Evolutionary conservation across 2,113 vertebrate species (phyloP).

Genomic region (Peromyscus maniculatus): DNA sequence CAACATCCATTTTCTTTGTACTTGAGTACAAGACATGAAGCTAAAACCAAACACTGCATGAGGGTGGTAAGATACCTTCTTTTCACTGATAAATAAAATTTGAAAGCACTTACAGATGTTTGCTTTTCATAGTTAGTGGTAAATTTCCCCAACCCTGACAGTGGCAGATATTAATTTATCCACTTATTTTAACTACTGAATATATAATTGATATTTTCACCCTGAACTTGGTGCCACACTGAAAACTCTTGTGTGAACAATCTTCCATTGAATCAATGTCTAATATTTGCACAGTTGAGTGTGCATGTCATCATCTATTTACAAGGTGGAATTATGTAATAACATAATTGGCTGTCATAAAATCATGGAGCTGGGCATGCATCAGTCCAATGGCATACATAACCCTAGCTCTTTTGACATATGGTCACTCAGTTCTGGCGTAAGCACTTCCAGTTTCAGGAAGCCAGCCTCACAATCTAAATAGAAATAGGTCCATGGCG

Average conservation of each 20-base stretch:
- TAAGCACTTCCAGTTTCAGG: background rate
- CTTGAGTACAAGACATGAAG: background rate
- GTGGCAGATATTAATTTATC: background rate
- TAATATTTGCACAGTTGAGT: slow-evolving; percentile 72
- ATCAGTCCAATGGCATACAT: background rate
- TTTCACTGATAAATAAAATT: background rate
- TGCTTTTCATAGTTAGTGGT: slow-evolving; percentile 37
- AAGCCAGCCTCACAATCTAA: background rate
- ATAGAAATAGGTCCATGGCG: background rate
- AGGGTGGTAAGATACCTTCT: background rate
- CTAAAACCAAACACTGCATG: background rate
- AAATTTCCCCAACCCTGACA: background rate
- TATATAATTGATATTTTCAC: background rate
- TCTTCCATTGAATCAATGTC: slow-evolving; percentile 46
- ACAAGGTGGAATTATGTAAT: slow-evolving; percentile 28
- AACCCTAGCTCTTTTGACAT: background rate
- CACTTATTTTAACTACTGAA: slow-evolving; percentile 46
- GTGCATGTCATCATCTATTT: slow-evolving; percentile 56
- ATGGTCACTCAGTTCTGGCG: background rate
- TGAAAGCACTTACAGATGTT: slow-evolving; percentile 17
- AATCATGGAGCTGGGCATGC: background rate
- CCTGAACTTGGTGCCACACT: background rate
- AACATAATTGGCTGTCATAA: slow-evolving; percentile 47
- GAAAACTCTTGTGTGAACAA: background rate
- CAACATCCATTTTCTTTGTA: background rate